Percentiles rank a stretch among this genome's conserved stretches.
These are phyloP conservation scores for Oreochromis niloticus DNA, from an alignment of 2,113 vertebrate genomes.

Conservation along the genomic window DNA sequence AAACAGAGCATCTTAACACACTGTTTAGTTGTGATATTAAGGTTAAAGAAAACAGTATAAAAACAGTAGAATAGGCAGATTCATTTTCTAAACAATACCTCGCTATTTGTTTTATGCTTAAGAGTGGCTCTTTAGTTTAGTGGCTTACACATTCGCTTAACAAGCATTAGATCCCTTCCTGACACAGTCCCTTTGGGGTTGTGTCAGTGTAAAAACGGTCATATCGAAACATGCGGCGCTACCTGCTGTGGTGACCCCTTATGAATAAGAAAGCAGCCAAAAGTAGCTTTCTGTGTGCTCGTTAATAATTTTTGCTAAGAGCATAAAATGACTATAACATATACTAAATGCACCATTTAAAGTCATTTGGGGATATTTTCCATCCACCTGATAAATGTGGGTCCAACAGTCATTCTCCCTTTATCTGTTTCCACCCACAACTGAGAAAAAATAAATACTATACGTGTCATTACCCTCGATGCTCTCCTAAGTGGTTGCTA, in stretches of 20 bases:
- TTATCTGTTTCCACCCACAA: background rate
- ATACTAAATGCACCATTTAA: background rate
- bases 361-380: background rate
- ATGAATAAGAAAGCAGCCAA: background rate
- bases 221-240: background rate
- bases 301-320: background rate
- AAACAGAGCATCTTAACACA: constrained; percentile 6
- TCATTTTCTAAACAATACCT: background rate
- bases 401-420: background rate
- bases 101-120: background rate
- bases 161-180: background rate
- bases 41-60: background rate
- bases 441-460: background rate
- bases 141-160: background rate
- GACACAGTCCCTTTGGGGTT: background rate
- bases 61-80: background rate
- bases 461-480: background rate
- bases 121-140: background rate
- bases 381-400: background rate
- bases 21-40: background rate
- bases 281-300: background rate
- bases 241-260: background rate
- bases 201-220: background rate
- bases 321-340: background rate
- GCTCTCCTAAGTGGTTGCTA: background rate